Evolutionary conservation across 2,797 vertebrate genomes (phyloP), one percentile per base, ranked within the genome.

Genomic region (Sparidentex hasta): DNA sequence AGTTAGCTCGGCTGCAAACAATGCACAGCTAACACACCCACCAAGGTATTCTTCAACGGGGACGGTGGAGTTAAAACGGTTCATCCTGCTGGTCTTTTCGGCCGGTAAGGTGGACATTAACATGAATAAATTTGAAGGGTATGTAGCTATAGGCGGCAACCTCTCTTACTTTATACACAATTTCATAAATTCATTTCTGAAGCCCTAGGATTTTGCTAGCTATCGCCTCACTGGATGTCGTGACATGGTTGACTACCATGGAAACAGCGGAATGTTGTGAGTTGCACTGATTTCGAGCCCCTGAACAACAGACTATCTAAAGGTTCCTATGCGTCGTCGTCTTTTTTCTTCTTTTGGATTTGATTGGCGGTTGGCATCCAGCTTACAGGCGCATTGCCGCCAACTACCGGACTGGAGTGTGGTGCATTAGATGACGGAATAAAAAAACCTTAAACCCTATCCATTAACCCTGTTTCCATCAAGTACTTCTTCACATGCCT

Each of bases 11-110:
- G 9, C 16, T n/a, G 33, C 25, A 16, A 46, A 41, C 38, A 16
- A 41, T 38, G 12, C 13, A 29, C 51, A 47, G 78, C 76, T 78
- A 80, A 61, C 65, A 59, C 25, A 83, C 90, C 11, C 90, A 96
- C 95, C 93, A 48, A 96, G 93, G 67, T 96, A 96, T 23, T 95
- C 93, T 17, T 95, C 94, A 3, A 86, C 90, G 3, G 94, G 81
- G 6, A 94, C 78, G 33, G 79, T 65, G 75, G 91, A 84, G 27
- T 88, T 90, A 23, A 95, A 93, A 2, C 94, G 87, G 83, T 76
- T 95, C 94, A 94, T 95, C 68, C 70, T 92, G 57, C 2, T 68
- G 23, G 50, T 83, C 21, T 58, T 52, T 23, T 16, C 55, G 1
- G 5, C n/a, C 48, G 17, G 41, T n/a, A 20, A 17, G 23, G 27